These are phyloP conservation scores for Psammodynastes pulverulentus DNA, from an alignment of 2,113 vertebrate species.

Conservation along the genomic window DNA sequence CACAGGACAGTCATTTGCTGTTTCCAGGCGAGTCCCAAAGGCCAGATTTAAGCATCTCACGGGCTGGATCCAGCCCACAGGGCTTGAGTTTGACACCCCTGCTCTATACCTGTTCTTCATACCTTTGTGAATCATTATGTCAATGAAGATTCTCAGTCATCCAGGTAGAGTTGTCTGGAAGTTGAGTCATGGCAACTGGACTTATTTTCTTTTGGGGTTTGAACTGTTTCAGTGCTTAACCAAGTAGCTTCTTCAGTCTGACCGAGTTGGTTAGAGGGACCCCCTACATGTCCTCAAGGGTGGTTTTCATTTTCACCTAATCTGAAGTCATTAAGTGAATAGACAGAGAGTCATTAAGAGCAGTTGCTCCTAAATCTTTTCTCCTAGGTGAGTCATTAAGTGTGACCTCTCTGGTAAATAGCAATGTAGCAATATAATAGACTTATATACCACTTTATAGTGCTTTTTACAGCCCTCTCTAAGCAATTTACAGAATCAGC, in stretches of 20 bases:
- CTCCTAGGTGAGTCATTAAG: neutral
- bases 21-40: no score
- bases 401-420: neutral
- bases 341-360: neutral
- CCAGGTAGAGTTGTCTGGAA: neutral
- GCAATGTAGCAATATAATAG: no score
- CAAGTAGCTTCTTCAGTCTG: neutral
- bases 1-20: no score
- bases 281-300: neutral
- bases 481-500: no score
- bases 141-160: neutral
- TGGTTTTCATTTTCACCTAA: neutral
- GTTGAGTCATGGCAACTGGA: neutral
- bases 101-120: neutral
- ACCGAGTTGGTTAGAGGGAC: neutral
- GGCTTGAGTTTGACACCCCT: no score
- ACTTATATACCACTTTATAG: no score
- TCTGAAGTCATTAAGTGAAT: neutral
- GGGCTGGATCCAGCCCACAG: no score
- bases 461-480: no score
- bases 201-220: neutral
- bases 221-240: neutral
- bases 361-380: neutral
- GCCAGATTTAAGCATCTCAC: no score
- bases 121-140: neutral